Base-by-base conservation (phyloP, 2,797 vertebrate species). In the Chelidonichthys spinosus region DNA sequence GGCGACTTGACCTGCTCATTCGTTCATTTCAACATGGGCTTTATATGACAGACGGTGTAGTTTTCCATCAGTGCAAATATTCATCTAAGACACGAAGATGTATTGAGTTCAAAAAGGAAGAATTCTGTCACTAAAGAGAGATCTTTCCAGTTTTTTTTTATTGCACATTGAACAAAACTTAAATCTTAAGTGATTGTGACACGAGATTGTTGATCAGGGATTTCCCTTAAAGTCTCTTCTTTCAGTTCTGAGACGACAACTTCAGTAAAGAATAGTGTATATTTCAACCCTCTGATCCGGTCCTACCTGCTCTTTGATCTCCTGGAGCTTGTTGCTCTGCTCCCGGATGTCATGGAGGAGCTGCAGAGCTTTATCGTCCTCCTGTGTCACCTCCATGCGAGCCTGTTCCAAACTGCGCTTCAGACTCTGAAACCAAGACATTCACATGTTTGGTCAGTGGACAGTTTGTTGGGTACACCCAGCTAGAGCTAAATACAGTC, bases 351-450 rank as follows among this genome's bases (percentile, higher is more conserved):
- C 98, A 60, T 99, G 97, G 76, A 99, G 97, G 74, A 99, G 96
- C 92, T 99, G 97, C 69, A 99, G 95, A 0, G 98, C 97, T 92
- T 99, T 99, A 89, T 99, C 98, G 68, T 99, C 98, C 92, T 99
- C 98, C 93, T 98, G 97, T 85, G 98, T 97, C 81, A 99, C 98
- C 73, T 99, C 97, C 94, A 98, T 97, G 68, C 98, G 96, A 47
- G 98, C 98, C 94, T 99, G 97, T 83, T 99, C 98, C 95, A 99
- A 94, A 95, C 98, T 99, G 85, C 96, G 97, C 94, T 99, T 99
- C 86, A 99, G 95, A 95, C 98, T 99, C 98, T 99, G 94, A 84
- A 94, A 82, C 39, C 33, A 15, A 74, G 14, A 77, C 36, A 72
- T 1, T 25, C 4, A 35, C 3, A 52, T 35, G 44, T 58, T 63